These are phyloP conservation scores for Campylomormyrus numenius DNA, from an alignment of 2,113 vertebrate species.

Conservation along the genomic window DNA sequence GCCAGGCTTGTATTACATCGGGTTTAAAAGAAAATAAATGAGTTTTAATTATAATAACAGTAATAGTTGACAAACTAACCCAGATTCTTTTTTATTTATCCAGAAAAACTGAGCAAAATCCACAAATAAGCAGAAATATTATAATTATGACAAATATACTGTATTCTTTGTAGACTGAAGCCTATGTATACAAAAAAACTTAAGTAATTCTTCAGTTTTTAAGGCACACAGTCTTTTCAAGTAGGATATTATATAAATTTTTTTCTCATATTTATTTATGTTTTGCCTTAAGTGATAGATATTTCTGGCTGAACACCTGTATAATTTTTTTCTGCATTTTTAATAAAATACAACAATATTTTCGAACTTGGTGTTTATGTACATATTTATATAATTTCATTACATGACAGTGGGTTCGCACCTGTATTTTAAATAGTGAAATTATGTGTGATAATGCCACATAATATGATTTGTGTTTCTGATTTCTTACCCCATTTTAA, in stretches of 20 bases:
- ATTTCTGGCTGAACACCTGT: constrained; percentile 96
- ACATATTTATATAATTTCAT: constrained; percentile 9
- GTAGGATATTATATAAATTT: constrained; percentile 58
- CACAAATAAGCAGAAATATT: constrained; percentile 17
- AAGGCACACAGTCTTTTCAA: constrained; percentile 71
- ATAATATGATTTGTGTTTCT: background rate
- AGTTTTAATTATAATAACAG: constrained; percentile 75
- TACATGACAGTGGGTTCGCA: background rate
- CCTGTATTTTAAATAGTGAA: background rate
- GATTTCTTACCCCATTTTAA: background rate
- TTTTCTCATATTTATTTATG: constrained; percentile 77
- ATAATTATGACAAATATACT: constrained; percentile 45
- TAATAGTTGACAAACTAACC: constrained; percentile 52
- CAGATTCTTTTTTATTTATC: constrained; percentile 73
- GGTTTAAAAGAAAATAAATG: constrained; percentile 77
- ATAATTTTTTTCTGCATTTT: constrained; percentile 97
- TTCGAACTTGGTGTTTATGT: constrained; percentile 71
- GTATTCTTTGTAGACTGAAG: constrained; percentile 66
- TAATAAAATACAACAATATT: constrained; percentile 98
- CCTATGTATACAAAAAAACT: constrained; percentile 68
- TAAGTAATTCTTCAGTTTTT: constrained; percentile 64
- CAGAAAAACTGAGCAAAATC: constrained; percentile 29
- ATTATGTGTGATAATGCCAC: background rate
- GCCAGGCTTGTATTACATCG: constrained; percentile 80
- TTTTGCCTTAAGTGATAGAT: constrained; percentile 94